These are phyloP conservation scores for Dascyllus trimaculatus DNA, from an alignment of 2,113 vertebrate species.

Conservation along the genomic window DNA sequence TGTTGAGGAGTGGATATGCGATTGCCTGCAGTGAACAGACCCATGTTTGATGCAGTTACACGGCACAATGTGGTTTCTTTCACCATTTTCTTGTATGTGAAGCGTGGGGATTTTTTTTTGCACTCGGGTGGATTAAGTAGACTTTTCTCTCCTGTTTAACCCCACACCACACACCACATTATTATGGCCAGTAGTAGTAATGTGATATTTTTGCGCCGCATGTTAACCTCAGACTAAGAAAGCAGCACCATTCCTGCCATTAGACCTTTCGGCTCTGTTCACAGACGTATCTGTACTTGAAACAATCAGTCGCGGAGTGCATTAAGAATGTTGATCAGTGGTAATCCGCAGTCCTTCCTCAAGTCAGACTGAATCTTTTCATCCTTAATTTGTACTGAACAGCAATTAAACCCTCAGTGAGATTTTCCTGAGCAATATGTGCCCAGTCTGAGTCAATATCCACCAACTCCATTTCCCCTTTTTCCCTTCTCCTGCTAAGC, in stretches of 20 bases:
- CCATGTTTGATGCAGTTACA: conserved; percentile 23
- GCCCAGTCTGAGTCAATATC: conserved; percentile 27
- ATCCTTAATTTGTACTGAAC: conserved; percentile 69
- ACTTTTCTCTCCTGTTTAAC: conserved; percentile 29
- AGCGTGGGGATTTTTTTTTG: not conserved
- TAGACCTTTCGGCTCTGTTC: conserved; percentile 42
- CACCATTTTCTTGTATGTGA: not conserved
- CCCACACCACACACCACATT: not conserved
- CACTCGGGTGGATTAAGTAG: conserved; percentile 7
- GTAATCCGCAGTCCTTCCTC: conserved; percentile 67
- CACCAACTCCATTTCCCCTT: conserved; percentile 1
- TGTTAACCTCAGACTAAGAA: conserved; percentile 36
- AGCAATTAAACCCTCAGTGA: conserved; percentile 64
- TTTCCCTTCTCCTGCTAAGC: conserved; percentile 2
- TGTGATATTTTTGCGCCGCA: conserved; percentile 12
- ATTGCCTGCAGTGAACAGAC: conserved; percentile 64
- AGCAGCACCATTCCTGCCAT: conserved; percentile 7
- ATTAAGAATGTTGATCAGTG: conserved; percentile 59
- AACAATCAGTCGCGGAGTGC: conserved; percentile 61
- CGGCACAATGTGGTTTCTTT: conserved; percentile 12
- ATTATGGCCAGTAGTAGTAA: conserved; percentile 9
- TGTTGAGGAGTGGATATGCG: conserved; percentile 48
- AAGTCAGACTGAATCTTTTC: conserved; percentile 60
- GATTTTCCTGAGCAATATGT: conserved; percentile 43
- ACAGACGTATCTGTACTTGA: conserved; percentile 42